Evolutionary conservation across 2,113 vertebrate genomes (phyloP), one percentile per base, ranked within the genome.

Genomic region (Oryzias melastigma): DNA sequence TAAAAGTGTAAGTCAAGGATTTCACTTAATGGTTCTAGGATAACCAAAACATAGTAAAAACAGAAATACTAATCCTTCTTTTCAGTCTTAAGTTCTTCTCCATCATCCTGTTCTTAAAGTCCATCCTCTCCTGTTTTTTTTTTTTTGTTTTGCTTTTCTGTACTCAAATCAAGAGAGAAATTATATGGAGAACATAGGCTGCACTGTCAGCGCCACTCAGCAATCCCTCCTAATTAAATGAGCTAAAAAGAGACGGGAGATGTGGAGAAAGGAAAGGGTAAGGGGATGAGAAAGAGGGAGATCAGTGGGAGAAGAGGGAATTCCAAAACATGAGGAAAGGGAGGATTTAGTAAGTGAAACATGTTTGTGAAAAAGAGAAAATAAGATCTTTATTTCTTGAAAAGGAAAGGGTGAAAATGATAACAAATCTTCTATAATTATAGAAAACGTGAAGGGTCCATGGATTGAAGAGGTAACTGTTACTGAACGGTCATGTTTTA

Each of bases 191-290:
- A 69, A 68, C 25, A 58, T n/a, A 24, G 48, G 60, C 66, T 20
- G 51, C 69, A 40, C 52, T 42, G 48, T 29, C 68, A 48, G 60
- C 25, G 52, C 66, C 67, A 44, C 80, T 71, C 73, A 22, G 75
- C 62, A 56, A 27, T 47, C 44, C 68, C 10, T 53, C 52, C 59
- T 78, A 80, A 84, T 82, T 68, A 76, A 80, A 80, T 62, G 72
- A 57, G 50, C 45, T 43, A 65, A 64, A 59, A 25, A 25, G 62
- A 53, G 24, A 50, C 46, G 22, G 45, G 22, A 52, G 60, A 45
- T 14, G 25, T 43, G 60, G 27, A 8, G 19, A 19, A 8, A 51
- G 40, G 17, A 42, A 20, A 57, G 48, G 4, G 15, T 6, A 18
- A 45, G 22, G 46, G 35, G 51, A 52, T 40, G 35, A 48, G 18